Percentiles rank a stretch among this genome's conserved stretches.
Conservation (phyloP, 2,888 invertebrate species). For the Troides oblongomaculatus region DNA sequence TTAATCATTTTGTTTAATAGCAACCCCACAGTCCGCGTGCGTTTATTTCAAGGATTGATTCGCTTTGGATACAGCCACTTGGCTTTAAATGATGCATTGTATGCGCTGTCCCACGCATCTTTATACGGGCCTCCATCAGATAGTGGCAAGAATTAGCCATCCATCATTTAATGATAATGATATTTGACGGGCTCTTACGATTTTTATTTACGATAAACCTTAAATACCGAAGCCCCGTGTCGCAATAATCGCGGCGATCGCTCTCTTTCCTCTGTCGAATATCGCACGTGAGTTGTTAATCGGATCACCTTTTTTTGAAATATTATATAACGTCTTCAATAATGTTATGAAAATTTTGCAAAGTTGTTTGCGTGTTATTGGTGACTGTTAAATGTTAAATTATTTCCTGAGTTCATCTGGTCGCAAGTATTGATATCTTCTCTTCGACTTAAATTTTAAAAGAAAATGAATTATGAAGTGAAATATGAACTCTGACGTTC, state of each 20-base stretch:
- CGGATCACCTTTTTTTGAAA: constrained; percentile 6
- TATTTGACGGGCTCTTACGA: constrained; percentile 71
- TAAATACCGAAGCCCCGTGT: constrained; percentile 44
- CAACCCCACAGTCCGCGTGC: constrained; percentile 30
- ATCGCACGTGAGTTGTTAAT: constrained; percentile 20
- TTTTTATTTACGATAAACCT: constrained; percentile 58
- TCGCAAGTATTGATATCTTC: too few species aligned
- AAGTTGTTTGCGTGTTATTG: neutral
- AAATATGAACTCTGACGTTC: too few species aligned
- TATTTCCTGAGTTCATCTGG: neutral
- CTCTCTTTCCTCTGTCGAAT: constrained; percentile 23
- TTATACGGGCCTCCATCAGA: constrained; percentile 66
- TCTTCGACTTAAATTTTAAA: too few species aligned
- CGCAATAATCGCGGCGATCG: constrained; percentile 33
- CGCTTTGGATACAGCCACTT: constrained; percentile 42
- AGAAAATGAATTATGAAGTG: too few species aligned
- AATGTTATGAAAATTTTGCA: neutral
- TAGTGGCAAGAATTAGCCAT: constrained; percentile 65
- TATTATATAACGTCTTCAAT: neutral
- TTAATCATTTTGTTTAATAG: constrained; percentile 31
- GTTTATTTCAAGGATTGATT: constrained; percentile 38
- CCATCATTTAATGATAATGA: constrained; percentile 75
- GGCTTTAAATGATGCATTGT: constrained; percentile 71
- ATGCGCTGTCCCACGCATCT: constrained; percentile 71
- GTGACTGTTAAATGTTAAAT: neutral